A percentile compares a stretch with the other conserved stretches of the same genome.
Evolutionary conservation across 1,140 invertebrate species (phyloP).

Genomic region (Apolygus lucorum): DNA sequence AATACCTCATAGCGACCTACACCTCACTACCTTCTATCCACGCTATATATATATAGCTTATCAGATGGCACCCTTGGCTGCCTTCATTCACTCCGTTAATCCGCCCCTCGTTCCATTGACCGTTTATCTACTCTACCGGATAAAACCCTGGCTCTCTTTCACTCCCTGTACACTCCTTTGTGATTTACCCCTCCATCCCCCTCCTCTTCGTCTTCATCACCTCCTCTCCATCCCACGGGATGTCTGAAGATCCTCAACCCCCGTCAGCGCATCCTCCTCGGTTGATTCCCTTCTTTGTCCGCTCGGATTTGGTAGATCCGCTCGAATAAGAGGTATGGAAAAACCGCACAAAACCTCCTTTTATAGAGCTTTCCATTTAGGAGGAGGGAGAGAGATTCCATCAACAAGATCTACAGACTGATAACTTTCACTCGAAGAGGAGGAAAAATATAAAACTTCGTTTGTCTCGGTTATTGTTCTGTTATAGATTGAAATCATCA

Average conservation of each 20-base stretch:
- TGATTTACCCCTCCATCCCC: background rate
- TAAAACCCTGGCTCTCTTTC: background rate
- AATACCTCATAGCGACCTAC: no score
- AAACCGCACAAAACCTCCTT: background rate
- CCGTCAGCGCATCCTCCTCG: background rate
- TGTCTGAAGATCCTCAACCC: background rate
- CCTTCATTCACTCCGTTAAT: constrained; percentile 1
- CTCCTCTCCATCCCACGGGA: background rate
- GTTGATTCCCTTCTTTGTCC: background rate
- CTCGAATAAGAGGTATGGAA: background rate
- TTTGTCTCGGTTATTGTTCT: background rate
- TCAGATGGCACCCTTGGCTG: background rate
- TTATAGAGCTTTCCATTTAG: background rate
- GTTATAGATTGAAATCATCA: background rate
- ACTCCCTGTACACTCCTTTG: background rate
- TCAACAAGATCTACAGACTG: no score
- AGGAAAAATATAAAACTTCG: background rate
- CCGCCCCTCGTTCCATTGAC: background rate
- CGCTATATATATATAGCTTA: no score
- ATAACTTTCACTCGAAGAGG: no score
- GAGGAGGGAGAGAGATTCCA: background rate
- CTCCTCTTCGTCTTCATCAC: no score
- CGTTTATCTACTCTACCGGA: background rate
- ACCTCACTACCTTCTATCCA: no score
- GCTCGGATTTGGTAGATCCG: background rate